Evolutionary conservation across 2,888 invertebrate species (phyloP).

Genomic region (Polylopha cassiicola): DNA sequence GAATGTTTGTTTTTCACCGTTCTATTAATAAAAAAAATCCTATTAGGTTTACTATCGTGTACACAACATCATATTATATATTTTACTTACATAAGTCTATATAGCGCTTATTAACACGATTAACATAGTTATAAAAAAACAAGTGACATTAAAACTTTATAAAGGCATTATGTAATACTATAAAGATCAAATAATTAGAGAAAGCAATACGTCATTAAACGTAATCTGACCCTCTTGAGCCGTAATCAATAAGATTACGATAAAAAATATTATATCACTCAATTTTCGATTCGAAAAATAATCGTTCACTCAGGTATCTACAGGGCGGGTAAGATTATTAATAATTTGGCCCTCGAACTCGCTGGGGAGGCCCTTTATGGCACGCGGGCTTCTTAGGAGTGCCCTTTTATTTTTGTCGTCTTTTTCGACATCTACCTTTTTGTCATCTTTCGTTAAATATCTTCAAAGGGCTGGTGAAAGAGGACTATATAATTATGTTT

Average conservation of each 20-base stretch:
- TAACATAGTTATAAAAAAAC: not conserved
- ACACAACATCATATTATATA: too few species aligned
- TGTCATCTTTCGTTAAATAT: constrained; percentile 7
- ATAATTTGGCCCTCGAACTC: constrained; percentile 61
- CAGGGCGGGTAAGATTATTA: constrained; percentile 63
- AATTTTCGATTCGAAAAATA: constrained; percentile 52
- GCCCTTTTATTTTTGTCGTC: constrained; percentile 54
- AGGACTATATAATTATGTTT: constrained; percentile 1
- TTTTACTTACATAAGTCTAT: too few species aligned
- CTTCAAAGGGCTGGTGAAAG: constrained; percentile 4
- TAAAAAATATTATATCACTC: constrained; percentile 14
- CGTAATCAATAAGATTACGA: constrained; percentile 11
- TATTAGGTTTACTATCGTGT: too few species aligned
- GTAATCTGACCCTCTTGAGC: not conserved
- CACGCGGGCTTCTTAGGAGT: constrained; percentile 65
- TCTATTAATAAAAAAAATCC: too few species aligned
- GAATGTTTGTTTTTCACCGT: too few species aligned
- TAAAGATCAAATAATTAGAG: not conserved
- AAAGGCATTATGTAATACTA: too few species aligned
- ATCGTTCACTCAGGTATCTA: constrained; percentile 47
- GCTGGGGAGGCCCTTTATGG: constrained; percentile 61
- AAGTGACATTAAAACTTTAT: too few species aligned
- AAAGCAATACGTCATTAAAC: not conserved
- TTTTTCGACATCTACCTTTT: constrained; percentile 5
- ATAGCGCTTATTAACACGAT: too few species aligned